These are phyloP conservation scores for Seriola dumerili DNA, from an alignment of 2,113 vertebrate species.

Conservation along the genomic window DNA sequence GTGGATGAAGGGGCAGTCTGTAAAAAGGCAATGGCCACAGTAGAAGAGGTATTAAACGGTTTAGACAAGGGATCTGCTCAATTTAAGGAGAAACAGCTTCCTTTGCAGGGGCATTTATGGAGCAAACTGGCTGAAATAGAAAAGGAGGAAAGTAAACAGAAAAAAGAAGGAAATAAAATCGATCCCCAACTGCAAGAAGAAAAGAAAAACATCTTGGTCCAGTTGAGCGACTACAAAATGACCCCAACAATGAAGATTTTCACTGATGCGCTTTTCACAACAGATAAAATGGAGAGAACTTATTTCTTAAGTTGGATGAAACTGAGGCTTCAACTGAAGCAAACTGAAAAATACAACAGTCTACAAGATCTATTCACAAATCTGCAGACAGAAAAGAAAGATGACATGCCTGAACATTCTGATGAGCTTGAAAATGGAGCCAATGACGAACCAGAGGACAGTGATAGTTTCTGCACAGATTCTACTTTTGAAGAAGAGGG, in stretches of 20 bases:
- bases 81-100: conserved; percentile 74
- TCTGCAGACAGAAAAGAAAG: conserved; percentile 2
- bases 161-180: conserved; percentile 21
- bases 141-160: conserved; percentile 70
- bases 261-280: conserved; percentile 67
- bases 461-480: conserved; percentile 61
- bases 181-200: conserved; percentile 49
- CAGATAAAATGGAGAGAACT: conserved; percentile 68
- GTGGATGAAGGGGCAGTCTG: conserved; percentile 77
- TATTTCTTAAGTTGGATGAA: conserved; percentile 82
- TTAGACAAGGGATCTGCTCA: conserved; percentile 65
- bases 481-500: conserved; percentile 49
- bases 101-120: conserved; percentile 78
- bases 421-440: conserved; percentile 29
- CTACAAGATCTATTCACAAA: conserved; percentile 7
- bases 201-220: conserved; percentile 59
- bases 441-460: neutral
- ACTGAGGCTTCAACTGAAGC: conserved; percentile 63
- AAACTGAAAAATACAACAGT: conserved; percentile 55
- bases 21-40: conserved; percentile 70
- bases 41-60: conserved; percentile 72
- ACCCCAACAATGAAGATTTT: conserved; percentile 79
- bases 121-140: conserved; percentile 71
- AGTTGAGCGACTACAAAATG: conserved; percentile 71
- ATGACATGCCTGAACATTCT: conserved; percentile 20